Percentiles rank a stretch among this genome's conserved stretches.
Conservation (phyloP, 2,888 invertebrate genomes). For the Hirtodrosophila histrioides region DNA sequence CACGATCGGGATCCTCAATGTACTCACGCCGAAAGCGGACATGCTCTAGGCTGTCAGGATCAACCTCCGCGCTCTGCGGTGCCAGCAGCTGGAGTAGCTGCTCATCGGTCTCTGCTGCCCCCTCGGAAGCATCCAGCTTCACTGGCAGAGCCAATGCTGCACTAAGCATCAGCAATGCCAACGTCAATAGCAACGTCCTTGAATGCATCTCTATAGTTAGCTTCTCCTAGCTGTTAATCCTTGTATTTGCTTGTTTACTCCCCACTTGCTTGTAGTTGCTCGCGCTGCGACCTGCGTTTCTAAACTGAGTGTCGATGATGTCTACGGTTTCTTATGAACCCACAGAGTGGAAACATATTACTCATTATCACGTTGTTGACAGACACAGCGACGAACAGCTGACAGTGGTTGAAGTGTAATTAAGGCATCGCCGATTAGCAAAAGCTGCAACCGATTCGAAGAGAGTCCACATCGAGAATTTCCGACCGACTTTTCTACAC, state of each 20-base stretch:
- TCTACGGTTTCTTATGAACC: slow-evolving; percentile 43
- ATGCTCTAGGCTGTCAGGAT: slow-evolving; percentile 8
- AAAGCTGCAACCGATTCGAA: slow-evolving; percentile 19
- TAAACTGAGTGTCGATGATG: slow-evolving; percentile 41
- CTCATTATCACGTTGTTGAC: slow-evolving; percentile 31
- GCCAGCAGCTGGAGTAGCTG: slow-evolving; percentile 6
- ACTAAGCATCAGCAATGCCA: slow-evolving; percentile 26
- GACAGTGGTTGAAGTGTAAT: slow-evolving; percentile 15
- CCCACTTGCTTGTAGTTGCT: slow-evolving; percentile 21
- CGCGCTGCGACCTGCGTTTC: slow-evolving; percentile 29
- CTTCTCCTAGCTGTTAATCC: slow-evolving; percentile 11
- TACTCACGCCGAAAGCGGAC: slow-evolving; percentile 6
- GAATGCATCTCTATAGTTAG: slow-evolving; percentile 29
- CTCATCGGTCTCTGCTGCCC: slow-evolving; percentile 11
- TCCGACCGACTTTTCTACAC: neutral
- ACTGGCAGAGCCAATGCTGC: slow-evolving; percentile 19
- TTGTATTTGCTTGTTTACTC: slow-evolving; percentile 5
- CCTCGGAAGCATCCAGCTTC: slow-evolving; percentile 1
- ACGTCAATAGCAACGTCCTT: slow-evolving; percentile 9
- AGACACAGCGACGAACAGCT: slow-evolving; percentile 8
- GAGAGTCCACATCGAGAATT: slow-evolving; percentile 16
- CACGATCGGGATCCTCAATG: slow-evolving; percentile 23
- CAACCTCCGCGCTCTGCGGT: slow-evolving; percentile 14
- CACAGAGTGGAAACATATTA: neutral
- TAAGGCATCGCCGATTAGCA: slow-evolving; percentile 34